Evolutionary conservation across 2,888 invertebrate species (phyloP), one percentile per base, ranked within the genome.

Genomic region (Trichopria drosophilae): DNA sequence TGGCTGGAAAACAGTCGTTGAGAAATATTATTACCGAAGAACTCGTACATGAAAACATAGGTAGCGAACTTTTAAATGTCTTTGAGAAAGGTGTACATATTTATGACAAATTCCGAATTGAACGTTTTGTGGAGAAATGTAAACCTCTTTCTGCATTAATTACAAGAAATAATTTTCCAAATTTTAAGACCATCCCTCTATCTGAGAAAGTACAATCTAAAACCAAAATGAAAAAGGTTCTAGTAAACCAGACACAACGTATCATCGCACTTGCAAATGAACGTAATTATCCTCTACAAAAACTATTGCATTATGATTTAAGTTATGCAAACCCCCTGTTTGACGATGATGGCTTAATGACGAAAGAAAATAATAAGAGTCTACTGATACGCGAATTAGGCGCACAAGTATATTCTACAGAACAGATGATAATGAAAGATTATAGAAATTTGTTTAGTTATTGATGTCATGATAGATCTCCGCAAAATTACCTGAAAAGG

Each of bases 11-110:
- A 18, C 19, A 13, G 7, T 15, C 36, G 10, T 19, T 35, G 15
- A 10, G 36, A 1, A 12, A 35, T 35, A 16, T 35, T 6, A n/a
- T 16, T 10, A 35, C 36, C 19, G 16, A 16, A 16, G 13, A 35
- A 19, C 6, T 16, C 7, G 15, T 13, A 10, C 18, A 1, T 6
- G 3, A 16, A 20, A 13, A 46, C n/a, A 28, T 32, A 13, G 24
- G 31, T 4, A 26, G 39, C 7, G 3, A 24, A 4, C 7, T 51
- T 15, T 29, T 51, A 15, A 36, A 37, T n/a, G 19, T 44, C n/a
- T 40, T 45, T 35, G 2, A 35, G 18, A 6, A 10, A 9, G 36
- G 36, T 6, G 15, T 16, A 7, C 9, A 35, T 10, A 6, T 16
- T 18, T 35, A 16, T 35, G n/a, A 35, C 19, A 6, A 35, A 10